Conservation (phyloP, 2,888 invertebrate genomes). For the Glyphotaelius pellucidus region DNA sequence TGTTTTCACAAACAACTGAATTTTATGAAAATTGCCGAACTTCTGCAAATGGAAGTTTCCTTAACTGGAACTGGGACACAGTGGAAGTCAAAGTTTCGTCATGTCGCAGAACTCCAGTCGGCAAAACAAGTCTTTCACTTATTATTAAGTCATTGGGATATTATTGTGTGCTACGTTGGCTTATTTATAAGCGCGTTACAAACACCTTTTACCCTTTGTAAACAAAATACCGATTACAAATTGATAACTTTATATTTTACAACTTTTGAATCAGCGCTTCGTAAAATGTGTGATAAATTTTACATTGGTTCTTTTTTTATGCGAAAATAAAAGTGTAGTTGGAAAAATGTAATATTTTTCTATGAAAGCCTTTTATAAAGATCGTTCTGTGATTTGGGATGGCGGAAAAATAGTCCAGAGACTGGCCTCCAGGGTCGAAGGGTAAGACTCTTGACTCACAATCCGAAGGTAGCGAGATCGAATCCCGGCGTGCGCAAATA, state of each 20-base stretch:
- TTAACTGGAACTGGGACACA: not conserved
- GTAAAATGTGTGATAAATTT: no score
- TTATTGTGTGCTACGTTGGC: not conserved
- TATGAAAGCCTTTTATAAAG: no score
- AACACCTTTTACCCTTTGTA: not conserved
- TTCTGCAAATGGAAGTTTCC: constrained; percentile 54
- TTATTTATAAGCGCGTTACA: not conserved
- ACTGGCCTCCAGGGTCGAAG: no score
- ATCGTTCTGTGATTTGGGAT: no score
- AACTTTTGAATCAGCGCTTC: not conserved
- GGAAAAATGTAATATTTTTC: no score
- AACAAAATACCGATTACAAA: not conserved
- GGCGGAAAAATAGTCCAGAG: no score
- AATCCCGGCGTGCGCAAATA: no score
- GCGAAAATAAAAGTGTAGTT: no score
- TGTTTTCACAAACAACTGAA: constrained; percentile 62
- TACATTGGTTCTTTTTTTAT: no score
- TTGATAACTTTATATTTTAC: not conserved
- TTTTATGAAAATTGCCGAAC: constrained; percentile 64
- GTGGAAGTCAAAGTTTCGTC: constrained; percentile 5
- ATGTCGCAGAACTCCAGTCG: not conserved
- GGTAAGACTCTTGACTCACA: no score
- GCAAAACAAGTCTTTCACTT: constrained; percentile 7
- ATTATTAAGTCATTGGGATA: constrained; percentile 1
- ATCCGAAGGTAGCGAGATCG: no score